These are phyloP conservation scores for Hylomyscus alleni DNA, from an alignment of 2,797 vertebrate species.

Conservation along the genomic window DNA sequence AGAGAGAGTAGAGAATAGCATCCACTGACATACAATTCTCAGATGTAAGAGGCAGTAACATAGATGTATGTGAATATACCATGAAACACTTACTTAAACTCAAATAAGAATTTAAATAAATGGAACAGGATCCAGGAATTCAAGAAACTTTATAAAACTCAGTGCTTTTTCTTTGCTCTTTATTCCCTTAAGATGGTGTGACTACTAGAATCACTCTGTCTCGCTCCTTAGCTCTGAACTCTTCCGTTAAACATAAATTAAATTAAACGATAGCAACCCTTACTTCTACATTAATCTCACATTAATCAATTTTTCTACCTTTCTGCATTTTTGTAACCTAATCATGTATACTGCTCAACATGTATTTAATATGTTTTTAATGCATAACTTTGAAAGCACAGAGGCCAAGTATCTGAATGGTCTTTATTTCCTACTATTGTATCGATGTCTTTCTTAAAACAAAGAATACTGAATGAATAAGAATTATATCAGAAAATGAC, in stretches of 20 bases:
- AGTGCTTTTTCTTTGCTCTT: fast-evolving
- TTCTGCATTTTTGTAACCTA: neutral
- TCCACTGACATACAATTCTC: neutral
- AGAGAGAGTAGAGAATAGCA: neutral
- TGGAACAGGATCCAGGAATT: neutral
- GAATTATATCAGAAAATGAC: neutral
- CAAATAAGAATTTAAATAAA: neutral
- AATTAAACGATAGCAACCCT: neutral
- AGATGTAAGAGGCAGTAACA: neutral
- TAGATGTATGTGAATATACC: neutral
- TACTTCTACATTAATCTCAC: neutral
- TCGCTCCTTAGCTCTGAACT: neutral
- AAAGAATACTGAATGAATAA: neutral
- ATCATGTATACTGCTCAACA: neutral
- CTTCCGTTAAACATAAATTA: neutral
- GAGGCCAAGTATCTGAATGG: neutral
- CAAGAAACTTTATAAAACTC: neutral
- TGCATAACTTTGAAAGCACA: neutral
- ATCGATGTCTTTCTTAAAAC: neutral
- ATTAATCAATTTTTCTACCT: neutral
- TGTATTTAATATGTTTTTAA: neutral
- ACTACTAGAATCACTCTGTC: fast-evolving
- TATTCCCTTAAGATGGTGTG: fast-evolving
- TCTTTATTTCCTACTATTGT: neutral
- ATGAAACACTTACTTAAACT: neutral